Conservation (phyloP, 1,140 invertebrate genomes). For the Heterodera carotae region DNA sequence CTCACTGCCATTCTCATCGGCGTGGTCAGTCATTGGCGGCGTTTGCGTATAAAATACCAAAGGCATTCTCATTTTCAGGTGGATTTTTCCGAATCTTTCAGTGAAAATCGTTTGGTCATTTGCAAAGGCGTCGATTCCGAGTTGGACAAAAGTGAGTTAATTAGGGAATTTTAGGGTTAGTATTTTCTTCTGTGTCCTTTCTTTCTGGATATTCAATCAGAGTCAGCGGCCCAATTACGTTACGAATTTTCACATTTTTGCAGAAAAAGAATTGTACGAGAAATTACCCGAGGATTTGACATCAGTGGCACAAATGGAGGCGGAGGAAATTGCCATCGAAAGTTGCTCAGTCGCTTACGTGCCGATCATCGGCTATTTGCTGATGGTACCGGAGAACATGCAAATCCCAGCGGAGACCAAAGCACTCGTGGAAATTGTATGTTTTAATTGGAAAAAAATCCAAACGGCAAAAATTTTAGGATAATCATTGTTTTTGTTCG, state of each 20-base stretch:
- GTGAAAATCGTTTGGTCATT: conserved; percentile 61
- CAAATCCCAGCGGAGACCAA: conserved; percentile 25
- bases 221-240: no score
- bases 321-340: conserved; percentile 37
- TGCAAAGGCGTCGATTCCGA: conserved; percentile 51
- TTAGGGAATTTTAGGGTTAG: no score
- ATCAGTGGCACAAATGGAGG: conserved; percentile 52
- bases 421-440: conserved; percentile 32
- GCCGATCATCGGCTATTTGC: conserved; percentile 61
- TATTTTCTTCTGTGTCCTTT: not conserved
- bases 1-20: conserved; percentile 39
- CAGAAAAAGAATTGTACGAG: conserved; percentile 53
- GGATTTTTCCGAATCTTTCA: conserved; percentile 53
- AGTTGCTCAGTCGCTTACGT: conserved; percentile 58
- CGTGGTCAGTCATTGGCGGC: conserved; percentile 11
- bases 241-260: conserved; percentile 15
- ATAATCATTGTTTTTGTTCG: no score
- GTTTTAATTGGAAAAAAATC: not conserved
- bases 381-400: conserved; percentile 47
- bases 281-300: conserved; percentile 55
- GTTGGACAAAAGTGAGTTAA: conserved; percentile 55
- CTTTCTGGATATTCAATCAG: not conserved
- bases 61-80: conserved; percentile 45
- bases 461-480: no score
- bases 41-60: not conserved